These are phyloP conservation scores for Mycetomoellerius zeteki DNA, from an alignment of 1,140 invertebrate species.

Conservation along the genomic window DNA sequence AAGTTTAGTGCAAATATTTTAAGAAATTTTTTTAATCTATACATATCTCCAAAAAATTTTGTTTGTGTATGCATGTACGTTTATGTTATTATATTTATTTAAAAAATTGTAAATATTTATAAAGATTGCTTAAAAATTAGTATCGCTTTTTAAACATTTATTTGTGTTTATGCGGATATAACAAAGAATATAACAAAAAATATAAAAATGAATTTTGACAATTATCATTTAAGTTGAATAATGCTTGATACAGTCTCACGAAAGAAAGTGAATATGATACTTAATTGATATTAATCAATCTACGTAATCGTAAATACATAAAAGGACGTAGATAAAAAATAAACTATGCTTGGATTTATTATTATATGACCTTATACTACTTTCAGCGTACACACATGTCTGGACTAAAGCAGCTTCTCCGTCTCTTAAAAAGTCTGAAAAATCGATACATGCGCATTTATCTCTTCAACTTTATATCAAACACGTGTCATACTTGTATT, in stretches of 20 bases:
- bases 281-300: neutral
- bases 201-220: neutral
- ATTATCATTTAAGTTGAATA: neutral
- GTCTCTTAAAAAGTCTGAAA: slow-evolving; percentile 37
- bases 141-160: neutral
- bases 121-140: neutral
- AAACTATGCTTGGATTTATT: slow-evolving; percentile 10
- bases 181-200: neutral
- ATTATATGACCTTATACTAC: slow-evolving; percentile 39
- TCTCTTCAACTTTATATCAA: neutral
- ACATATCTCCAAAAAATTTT: neutral
- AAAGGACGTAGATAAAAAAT: slow-evolving; percentile 20
- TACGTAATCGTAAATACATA: neutral
- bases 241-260: neutral
- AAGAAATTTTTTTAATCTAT: neutral
- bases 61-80: neutral
- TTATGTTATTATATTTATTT: neutral
- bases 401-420: slow-evolving; percentile 36
- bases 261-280: neutral
- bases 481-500: neutral
- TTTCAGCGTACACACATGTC: slow-evolving; percentile 8
- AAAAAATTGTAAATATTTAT: neutral
- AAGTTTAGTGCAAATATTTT: slow-evolving; percentile 11
- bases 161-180: neutral
- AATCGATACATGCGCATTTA: slow-evolving; percentile 46